Conservation (phyloP, 2,797 vertebrate genomes). For the Pterois miles region DNA sequence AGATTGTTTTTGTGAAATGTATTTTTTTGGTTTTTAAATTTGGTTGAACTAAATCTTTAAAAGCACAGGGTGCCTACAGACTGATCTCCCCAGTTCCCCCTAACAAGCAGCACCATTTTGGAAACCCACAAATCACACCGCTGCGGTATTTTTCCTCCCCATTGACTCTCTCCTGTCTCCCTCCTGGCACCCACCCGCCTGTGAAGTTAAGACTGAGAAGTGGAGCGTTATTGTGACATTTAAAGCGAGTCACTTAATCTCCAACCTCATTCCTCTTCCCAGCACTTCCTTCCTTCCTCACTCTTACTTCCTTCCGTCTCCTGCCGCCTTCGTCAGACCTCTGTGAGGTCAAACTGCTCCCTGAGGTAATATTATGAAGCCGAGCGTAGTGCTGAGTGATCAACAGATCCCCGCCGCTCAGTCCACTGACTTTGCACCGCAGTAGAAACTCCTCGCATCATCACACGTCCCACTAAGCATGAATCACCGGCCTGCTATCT, state of each 20-base stretch:
- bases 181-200: slow-evolving; percentile 45
- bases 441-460: slow-evolving; percentile 74
- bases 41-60: slow-evolving; percentile 2
- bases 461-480: slow-evolving; percentile 70
- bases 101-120: slow-evolving; percentile 23
- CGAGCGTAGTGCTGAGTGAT: slow-evolving; percentile 66
- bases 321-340: slow-evolving; percentile 48
- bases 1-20: neutral
- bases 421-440: slow-evolving; percentile 69
- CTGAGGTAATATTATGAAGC: slow-evolving; percentile 71
- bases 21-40: neutral
- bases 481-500: slow-evolving; percentile 69
- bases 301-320: slow-evolving; percentile 23
- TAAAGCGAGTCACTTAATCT: slow-evolving; percentile 70
- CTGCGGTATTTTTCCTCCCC: slow-evolving; percentile 35
- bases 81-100: slow-evolving; percentile 2
- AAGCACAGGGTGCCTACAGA: neutral
- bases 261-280: slow-evolving; percentile 57
- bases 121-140: slow-evolving; percentile 53
- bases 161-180: slow-evolving; percentile 38
- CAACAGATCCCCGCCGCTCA: slow-evolving; percentile 64
- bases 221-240: slow-evolving; percentile 69
- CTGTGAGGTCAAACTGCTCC: slow-evolving; percentile 69
- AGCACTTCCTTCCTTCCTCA: slow-evolving; percentile 19
- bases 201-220: slow-evolving; percentile 53